Evolutionary conservation across 2,888 invertebrate genomes (phyloP), one percentile per base, ranked within the genome.

Genomic region (Rugalucina vietnamica): DNA sequence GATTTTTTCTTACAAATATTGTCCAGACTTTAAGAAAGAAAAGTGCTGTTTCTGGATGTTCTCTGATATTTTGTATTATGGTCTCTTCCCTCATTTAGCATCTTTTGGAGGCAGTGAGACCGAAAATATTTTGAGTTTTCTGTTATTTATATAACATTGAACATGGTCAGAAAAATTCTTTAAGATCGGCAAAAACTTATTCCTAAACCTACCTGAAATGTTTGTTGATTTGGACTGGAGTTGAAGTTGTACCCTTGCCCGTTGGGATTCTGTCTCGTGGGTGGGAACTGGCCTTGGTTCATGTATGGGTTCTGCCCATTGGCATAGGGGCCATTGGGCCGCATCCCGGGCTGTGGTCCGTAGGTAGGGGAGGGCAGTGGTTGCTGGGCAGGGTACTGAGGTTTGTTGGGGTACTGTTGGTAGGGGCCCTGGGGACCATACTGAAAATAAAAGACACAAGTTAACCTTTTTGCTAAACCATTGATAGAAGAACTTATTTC

Each of bases 281-380:
- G 88, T 37, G 90, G 91, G 74, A 90, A 92, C 88, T 92, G 92
- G 39, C 87, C 89, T 69, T 89, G 91, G 77, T 86, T 87, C 90
- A 93, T 90, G 87, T 93, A 93, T 4, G 91, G 92, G 80, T 91
- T 92, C 86, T 92, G 93, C 34, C 91, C 92, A 82, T 91, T 92
- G 39, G 91, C 90, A 82, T 93, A 93, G 24, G 92, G 93, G 29
- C 92, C 93, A 76, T 86, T 89, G 10, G 92, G 92, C 74, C 93
- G 86, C 91, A 93, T 92, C 39, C 89, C 90, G 54, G 89, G 90
- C 78, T 91, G 92, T 73, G 90, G 90, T 34, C 89, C 90, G 75
- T 93, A 94, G 34, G 91, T 92, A 21, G 93, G 93, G n/a, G 93
- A 93, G n/a, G 93, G 93, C 76, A 93, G 86, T 49, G 94, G 93